These are phyloP conservation scores for Nothobranchius kuhntae DNA, from an alignment of 2,113 vertebrate genomes.

Conservation along the genomic window DNA sequence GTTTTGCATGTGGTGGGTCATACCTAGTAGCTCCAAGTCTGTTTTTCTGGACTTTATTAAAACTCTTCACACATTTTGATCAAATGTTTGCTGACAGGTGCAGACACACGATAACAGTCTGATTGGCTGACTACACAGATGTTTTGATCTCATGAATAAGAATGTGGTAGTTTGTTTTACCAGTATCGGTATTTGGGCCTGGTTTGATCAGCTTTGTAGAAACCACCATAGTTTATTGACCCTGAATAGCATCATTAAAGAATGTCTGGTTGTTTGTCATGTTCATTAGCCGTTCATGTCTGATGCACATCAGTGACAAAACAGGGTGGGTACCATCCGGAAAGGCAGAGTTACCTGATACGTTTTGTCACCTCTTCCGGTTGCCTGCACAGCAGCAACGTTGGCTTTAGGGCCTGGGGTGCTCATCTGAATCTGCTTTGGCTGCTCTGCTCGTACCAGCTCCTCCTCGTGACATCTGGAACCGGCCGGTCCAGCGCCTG, in stretches of 20 bases:
- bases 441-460: constrained; percentile 78
- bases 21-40: too few relatives aligned
- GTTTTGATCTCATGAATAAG: too few relatives aligned
- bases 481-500: constrained; percentile 74
- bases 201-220: too few relatives aligned
- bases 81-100: too few relatives aligned
- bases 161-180: too few relatives aligned
- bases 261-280: constrained; percentile 62
- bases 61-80: too few relatives aligned
- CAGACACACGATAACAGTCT: too few relatives aligned
- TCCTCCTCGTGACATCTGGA: constrained; percentile 84
- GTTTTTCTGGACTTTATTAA: too few relatives aligned
- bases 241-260: too few relatives aligned
- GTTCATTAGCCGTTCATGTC: constrained; percentile 64
- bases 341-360: constrained; percentile 83
- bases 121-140: too few relatives aligned
- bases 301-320: constrained; percentile 74
- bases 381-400: constrained; percentile 77
- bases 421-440: constrained; percentile 83
- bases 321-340: constrained; percentile 74
- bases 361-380: constrained; percentile 84
- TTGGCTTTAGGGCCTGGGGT: constrained; percentile 79
- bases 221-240: constrained; percentile 12
- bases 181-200: neutral
- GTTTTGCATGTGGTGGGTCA: too few relatives aligned